These are phyloP conservation scores for Chroicocephalus ridibundus DNA, from an alignment of 2,113 vertebrate genomes.

Conservation along the genomic window DNA sequence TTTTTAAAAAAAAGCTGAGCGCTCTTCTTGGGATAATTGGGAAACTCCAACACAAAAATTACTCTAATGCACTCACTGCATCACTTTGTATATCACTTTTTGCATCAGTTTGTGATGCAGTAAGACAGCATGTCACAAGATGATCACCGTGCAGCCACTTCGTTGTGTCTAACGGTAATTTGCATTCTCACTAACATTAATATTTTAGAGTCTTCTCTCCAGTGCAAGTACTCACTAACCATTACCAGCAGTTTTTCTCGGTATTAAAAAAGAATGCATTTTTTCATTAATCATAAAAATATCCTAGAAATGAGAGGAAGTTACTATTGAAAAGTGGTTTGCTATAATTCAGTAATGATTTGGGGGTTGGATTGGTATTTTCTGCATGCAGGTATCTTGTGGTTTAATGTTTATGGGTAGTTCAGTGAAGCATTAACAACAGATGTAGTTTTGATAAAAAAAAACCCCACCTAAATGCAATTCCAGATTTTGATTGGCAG, in stretches of 20 bases:
- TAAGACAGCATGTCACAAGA: background rate
- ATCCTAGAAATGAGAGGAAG: background rate
- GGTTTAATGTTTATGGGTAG: background rate
- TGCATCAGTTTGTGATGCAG: background rate
- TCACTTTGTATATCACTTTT: background rate
- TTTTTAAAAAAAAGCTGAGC: background rate
- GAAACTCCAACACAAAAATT: background rate
- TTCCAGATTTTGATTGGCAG: background rate
- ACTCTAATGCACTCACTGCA: background rate
- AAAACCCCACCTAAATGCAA: background rate
- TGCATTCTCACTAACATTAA: background rate
- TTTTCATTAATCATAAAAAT: background rate
- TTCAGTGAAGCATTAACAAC: slow-evolving; percentile 8
- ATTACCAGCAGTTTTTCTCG: background rate
- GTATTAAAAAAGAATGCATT: background rate
- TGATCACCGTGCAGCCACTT: background rate
- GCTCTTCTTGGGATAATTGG: background rate
- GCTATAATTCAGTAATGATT: background rate
- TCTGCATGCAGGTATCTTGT: background rate
- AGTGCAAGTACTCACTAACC: background rate
- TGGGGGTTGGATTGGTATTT: background rate
- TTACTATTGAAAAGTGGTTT: background rate
- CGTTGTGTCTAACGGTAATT: background rate
- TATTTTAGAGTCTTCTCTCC: background rate
- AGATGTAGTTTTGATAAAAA: background rate